Evolutionary conservation across 2,888 invertebrate species (phyloP), one percentile per base, ranked within the genome.

Genomic region (Iselma pallidipennis): DNA sequence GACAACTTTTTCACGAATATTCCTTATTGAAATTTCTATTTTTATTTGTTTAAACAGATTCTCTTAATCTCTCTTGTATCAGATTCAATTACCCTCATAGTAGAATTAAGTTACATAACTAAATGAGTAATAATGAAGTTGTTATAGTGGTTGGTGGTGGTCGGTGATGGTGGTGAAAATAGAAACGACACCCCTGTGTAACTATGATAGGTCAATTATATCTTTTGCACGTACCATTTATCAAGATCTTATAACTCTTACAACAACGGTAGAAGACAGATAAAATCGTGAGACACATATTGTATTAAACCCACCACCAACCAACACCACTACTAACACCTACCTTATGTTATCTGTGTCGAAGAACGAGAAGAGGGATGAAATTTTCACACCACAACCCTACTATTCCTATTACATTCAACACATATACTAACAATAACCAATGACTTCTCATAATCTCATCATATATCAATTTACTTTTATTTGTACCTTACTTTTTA

Each of bases 221-320:
- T 59, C 59, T 57, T 55, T 57, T 60, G 59, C 63, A 49, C 48
- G 42, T 48, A 45, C 65, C 53, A 69, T 69, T 68, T 71, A 66
- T 71, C 68, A 71, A 64, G 69, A 67, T 71, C 67, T 58, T 63
- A 57, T 69, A 66, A 54, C 69, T 67, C 61, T 33, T 23, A 42
- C n/a, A n/a, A n/a, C n/a, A n/a, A n/a, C n/a, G n/a, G n/a, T n/a
- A n/a, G n/a, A n/a, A n/a, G n/a, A 55, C 45, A 52, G 55, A 57
- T 42, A 57, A 50, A 10, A 29, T 59, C 59, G 57, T 59, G 59
- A 54, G 57, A 33, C 52, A 52, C 57, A 59, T 63, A 55, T 29
- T 23, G 12, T 1, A 51, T 51, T 51, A 51, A 21, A 29, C 29
- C 16, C 19, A 49, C n/a, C 19, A 49, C n/a, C n/a, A 25, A 6